Evolutionary conservation across 2,797 vertebrate species (phyloP).

Genomic region (Limosa lapponica): DNA sequence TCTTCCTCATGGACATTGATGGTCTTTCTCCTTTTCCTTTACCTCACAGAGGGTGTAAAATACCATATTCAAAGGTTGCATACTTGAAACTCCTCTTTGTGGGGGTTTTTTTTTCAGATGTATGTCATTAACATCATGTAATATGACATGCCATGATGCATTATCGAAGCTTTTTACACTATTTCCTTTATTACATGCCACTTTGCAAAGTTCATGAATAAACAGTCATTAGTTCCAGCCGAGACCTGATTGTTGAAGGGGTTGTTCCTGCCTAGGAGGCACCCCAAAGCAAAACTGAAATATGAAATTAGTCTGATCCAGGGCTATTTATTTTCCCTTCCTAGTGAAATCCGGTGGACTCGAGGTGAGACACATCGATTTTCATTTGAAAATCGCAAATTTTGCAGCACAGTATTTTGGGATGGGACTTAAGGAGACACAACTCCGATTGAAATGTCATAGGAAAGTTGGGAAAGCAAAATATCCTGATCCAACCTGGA

Average conservation of each 20-base stretch:
- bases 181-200: neutral
- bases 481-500: neutral
- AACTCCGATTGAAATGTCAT: neutral
- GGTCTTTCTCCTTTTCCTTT: neutral
- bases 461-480: neutral
- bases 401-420: neutral
- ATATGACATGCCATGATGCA: neutral
- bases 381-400: too few species aligned
- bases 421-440: neutral
- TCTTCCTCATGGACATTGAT: neutral
- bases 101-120: neutral
- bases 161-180: neutral
- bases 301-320: neutral
- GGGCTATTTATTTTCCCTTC: neutral
- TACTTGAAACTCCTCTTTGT: neutral
- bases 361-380: rapidly evolving
- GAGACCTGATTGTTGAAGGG: neutral
- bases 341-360: neutral
- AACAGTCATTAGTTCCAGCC: neutral
- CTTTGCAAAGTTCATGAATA: neutral
- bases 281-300: neutral
- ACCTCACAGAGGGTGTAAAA: neutral
- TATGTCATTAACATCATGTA: neutral
- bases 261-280: neutral
- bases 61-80: neutral